Percentiles rank a stretch among this genome's conserved stretches.
Evolutionary conservation across 2,797 vertebrate genomes (phyloP).

Genomic region (Lindbergichthys nudifrons): DNA sequence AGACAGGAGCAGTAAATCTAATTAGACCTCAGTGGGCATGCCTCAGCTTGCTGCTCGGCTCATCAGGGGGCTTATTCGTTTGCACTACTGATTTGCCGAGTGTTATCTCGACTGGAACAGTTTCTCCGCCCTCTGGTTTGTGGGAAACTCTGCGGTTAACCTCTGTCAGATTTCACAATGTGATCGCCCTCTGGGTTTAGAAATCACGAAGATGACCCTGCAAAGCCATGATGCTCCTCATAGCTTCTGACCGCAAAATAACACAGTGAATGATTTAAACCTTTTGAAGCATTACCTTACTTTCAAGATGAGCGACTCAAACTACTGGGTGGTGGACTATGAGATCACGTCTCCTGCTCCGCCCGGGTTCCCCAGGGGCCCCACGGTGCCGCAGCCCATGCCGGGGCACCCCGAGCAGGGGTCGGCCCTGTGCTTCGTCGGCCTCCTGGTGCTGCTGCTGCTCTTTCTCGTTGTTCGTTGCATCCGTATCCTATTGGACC

Average conservation of each 20-base stretch:
- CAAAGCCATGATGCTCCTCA: conserved; percentile 10
- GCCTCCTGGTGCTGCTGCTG: conserved; percentile 91
- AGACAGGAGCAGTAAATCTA: conserved; percentile 18
- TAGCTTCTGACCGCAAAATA: conserved; percentile 25
- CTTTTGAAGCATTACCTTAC: conserved; percentile 1
- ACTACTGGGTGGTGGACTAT: conserved; percentile 80
- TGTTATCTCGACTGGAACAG: conserved; percentile 38
- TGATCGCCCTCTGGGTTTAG: conserved; percentile 23
- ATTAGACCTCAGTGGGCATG: conserved; percentile 56
- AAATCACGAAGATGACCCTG: conserved; percentile 18
- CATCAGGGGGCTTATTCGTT: conserved; percentile 56
- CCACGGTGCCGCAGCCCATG: conserved; percentile 66
- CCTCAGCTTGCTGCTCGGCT: conserved; percentile 38
- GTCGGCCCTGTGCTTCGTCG: conserved; percentile 91
- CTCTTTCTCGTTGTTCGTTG: conserved; percentile 93
- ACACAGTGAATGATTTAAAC: neutral
- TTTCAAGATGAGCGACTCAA: conserved; percentile 75
- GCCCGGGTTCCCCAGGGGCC: conserved; percentile 69
- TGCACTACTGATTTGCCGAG: conserved; percentile 36
- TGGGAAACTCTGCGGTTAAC: conserved; percentile 28
- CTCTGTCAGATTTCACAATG: conserved; percentile 21
- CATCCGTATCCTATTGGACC: conserved; percentile 93
- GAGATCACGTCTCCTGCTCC: conserved; percentile 70
- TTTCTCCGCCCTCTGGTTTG: conserved; percentile 18
- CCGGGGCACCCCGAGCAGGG: conserved; percentile 88